A percentile compares a stretch with the other conserved stretches of the same genome.
These are phyloP conservation scores for Dermolepida albohirtum DNA, from an alignment of 2,888 invertebrate species.

Conservation along the genomic window DNA sequence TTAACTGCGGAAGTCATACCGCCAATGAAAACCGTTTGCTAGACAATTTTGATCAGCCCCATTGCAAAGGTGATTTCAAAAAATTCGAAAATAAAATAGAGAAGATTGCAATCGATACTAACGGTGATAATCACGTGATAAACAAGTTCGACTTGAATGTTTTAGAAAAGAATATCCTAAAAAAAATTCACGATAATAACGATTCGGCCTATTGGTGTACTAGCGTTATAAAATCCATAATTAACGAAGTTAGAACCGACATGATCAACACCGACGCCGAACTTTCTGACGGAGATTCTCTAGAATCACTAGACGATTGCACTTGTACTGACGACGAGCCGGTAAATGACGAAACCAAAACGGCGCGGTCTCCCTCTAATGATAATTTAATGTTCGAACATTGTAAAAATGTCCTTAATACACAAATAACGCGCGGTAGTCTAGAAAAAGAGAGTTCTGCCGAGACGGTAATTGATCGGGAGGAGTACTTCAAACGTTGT, in stretches of 20 bases:
- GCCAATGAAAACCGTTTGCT: background rate
- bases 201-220: constrained; percentile 44
- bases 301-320: constrained; percentile 40
- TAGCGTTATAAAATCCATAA: constrained; percentile 56
- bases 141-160: background rate
- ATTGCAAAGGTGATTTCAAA: background rate
- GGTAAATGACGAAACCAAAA: constrained; percentile 37
- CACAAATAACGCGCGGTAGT: constrained; percentile 11
- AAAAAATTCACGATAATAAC: constrained; percentile 16
- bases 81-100: constrained; percentile 5
- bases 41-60: background rate
- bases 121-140: constrained; percentile 19
- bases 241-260: constrained; percentile 54
- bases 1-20: constrained; percentile 19
- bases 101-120: constrained; percentile 3
- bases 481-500: constrained; percentile 30
- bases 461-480: constrained; percentile 40
- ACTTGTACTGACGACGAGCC: constrained; percentile 42
- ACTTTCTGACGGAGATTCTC: constrained; percentile 43
- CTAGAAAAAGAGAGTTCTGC: constrained; percentile 40
- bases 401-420: constrained; percentile 14
- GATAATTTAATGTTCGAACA: constrained; percentile 19
- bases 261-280: constrained; percentile 39
- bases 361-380: background rate
- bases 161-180: constrained; percentile 16